Percentiles rank a stretch among this genome's conserved stretches.
phyloP scores from a whole-genome alignment of 2,113 vertebrate genomes.

The Pterocles orientalis region DNA sequence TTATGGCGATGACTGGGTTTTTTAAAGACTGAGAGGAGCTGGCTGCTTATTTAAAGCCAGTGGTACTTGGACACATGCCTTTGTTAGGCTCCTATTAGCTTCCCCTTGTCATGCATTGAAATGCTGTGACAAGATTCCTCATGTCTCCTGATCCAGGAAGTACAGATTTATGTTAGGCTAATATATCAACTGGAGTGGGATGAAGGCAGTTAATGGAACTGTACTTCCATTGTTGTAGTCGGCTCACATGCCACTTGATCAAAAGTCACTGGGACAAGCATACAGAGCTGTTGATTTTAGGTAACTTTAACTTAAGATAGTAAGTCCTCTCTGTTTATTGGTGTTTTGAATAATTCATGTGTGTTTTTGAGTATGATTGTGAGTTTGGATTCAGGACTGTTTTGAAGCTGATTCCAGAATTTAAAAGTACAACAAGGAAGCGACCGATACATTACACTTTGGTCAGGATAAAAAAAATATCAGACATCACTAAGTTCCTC shows the following conservation, averaged over 20 bases:
- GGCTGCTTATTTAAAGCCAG: background rate
- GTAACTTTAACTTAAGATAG: background rate
- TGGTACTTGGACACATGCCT: background rate
- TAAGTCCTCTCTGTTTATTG: background rate
- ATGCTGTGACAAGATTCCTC: background rate
- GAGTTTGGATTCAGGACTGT: background rate
- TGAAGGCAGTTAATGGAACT: background rate
- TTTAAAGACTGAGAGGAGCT: background rate
- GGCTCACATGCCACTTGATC: background rate
- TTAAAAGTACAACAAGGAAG: background rate
- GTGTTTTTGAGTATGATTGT: background rate
- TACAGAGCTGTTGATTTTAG: background rate
- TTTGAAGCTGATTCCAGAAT: background rate
- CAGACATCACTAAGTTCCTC: background rate
- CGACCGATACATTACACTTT: background rate
- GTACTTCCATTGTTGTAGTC: background rate
- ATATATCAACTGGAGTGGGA: background rate
- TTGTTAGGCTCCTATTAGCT: background rate
- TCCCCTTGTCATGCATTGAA: background rate
- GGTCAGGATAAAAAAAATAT: background rate
- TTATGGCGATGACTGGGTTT: background rate
- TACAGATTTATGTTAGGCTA: background rate
- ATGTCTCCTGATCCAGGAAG: background rate
- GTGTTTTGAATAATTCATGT: background rate
- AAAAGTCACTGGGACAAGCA: background rate